These are phyloP conservation scores for Danio choprae DNA, from an alignment of 2,797 vertebrate genomes.

Conservation along the genomic window DNA sequence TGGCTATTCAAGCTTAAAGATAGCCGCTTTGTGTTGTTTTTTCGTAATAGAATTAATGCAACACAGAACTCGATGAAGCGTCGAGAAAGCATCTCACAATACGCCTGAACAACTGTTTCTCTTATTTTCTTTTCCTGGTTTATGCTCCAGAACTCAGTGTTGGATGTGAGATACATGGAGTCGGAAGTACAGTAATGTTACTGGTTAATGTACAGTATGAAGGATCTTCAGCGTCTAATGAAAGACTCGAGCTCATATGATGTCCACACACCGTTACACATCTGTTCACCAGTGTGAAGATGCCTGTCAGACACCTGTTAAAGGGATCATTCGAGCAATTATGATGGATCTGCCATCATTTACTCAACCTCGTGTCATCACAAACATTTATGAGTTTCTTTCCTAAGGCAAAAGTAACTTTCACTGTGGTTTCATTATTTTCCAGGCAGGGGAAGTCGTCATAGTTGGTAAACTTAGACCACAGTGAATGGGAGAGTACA, in stretches of 20 bases:
- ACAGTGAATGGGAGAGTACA: no score
- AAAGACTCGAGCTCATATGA: background rate
- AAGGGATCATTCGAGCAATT: background rate
- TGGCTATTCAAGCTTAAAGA: background rate
- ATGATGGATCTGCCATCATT: background rate
- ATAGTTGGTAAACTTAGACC: no score
- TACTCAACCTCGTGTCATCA: background rate
- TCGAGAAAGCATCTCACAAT: background rate
- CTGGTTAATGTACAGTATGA: background rate
- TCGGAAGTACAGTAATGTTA: background rate
- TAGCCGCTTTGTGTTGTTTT: background rate
- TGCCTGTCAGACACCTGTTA: background rate
- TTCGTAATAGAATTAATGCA: background rate
- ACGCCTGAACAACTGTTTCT: constrained; percentile 25
- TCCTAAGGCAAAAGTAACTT: no score
- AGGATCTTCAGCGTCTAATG: constrained; percentile 2
- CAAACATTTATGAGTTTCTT: background rate
- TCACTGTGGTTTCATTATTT: no score
- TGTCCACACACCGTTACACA: background rate
- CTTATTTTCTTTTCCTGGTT: constrained; percentile 3
- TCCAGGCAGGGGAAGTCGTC: no score
- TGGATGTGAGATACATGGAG: background rate
- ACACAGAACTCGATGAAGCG: background rate
- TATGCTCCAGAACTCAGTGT: constrained; percentile 1
- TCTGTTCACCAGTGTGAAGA: background rate